Base-by-base conservation (phyloP, 2,797 vertebrate genomes). In the Ceryle rudis region DNA sequence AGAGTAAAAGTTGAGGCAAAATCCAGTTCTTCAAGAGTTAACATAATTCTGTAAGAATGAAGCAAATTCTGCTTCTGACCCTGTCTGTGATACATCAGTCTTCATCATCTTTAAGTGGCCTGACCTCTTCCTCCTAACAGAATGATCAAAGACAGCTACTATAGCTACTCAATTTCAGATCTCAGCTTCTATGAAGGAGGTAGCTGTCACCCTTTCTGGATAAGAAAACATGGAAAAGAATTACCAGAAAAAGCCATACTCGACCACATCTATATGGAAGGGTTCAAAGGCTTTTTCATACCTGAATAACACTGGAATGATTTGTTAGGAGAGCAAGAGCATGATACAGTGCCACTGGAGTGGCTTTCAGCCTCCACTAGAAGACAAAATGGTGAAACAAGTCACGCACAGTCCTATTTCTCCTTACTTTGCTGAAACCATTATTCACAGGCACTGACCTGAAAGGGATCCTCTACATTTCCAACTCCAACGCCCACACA, bases 91-190 rank as follows among this genome's bases (percentile, higher is more conserved):
- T 84, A 87, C 29, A 84, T 93, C 82, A 75, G 44, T 94, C 64
- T 94, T 84, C 74, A 90, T 92, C 31, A 17, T 28, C 80, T 86
- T 90, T 73, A 95, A 86, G 64, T 37, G 60, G 64, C 81, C 74
- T 95, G 93, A 95, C 93, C 88, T 84, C 93, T 82, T 86, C 64
- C 74, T 95, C 60, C 71, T 85, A 93, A 83, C 60, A 95, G 64
- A 73, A 92, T 78, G 86, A 93, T 86, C 80, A 95, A 93, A 90
- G 73, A 80, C 69, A 88, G 77, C 42, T 54, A 86, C 37, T 70
- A 85, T 86, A 95, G 65, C 67, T 79, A 82, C 49, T 60, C 47
- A 65, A 41, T 81, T 82, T 93, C 74, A 82, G 44, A 92, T 54
- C 83, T 67, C 73, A 37, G 37, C 52, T 92, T 86, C 77, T 46